Evolutionary conservation across 1,140 invertebrate species (phyloP).

Genomic region (Plectus sambesii): DNA sequence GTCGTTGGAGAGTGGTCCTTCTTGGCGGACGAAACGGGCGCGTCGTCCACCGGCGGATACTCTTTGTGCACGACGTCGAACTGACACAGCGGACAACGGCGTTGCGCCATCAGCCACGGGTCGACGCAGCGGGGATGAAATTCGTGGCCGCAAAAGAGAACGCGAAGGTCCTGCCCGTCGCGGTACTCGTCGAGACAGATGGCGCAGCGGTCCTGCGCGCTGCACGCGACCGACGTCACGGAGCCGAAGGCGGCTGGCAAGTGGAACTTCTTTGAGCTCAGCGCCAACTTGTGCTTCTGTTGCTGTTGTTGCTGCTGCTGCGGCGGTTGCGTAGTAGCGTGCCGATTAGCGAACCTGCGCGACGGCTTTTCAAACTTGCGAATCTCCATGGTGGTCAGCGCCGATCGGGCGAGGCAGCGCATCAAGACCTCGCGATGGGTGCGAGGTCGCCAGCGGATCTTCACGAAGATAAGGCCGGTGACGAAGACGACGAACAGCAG

Average conservation of each 20-base stretch:
- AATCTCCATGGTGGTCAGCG: slow-evolving; percentile 21
- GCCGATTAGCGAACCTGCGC: too few species aligned
- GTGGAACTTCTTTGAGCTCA: slow-evolving; percentile 4
- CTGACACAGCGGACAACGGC: slow-evolving; percentile 47
- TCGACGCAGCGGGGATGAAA: slow-evolving; percentile 29
- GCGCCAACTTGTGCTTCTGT: slow-evolving; percentile 5
- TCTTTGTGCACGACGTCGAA: slow-evolving; percentile 24
- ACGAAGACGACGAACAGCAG: slow-evolving; percentile 16
- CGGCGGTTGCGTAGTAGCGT: neutral
- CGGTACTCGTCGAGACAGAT: slow-evolving; percentile 23
- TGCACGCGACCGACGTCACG: slow-evolving; percentile 15
- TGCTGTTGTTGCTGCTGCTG: slow-evolving; percentile 4
- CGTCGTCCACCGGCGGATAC: slow-evolving; percentile 16
- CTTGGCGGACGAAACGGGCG: neutral
- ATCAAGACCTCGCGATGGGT: slow-evolving; percentile 21
- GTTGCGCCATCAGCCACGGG: slow-evolving; percentile 27
- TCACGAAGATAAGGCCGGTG: slow-evolving; percentile 16
- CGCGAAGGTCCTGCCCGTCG: slow-evolving; percentile 32
- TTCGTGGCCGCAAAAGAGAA: slow-evolving; percentile 32
- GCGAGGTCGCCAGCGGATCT: slow-evolving; percentile 19
- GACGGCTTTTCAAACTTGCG: slow-evolving; percentile 19
- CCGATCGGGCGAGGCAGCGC: slow-evolving; percentile 14
- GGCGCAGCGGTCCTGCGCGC: slow-evolving; percentile 15
- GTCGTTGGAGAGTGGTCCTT: neutral
- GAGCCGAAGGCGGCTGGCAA: slow-evolving; percentile 16